These are phyloP conservation scores for Laterallus jamaicensis DNA, from an alignment of 2,113 vertebrate species.

Conservation along the genomic window DNA sequence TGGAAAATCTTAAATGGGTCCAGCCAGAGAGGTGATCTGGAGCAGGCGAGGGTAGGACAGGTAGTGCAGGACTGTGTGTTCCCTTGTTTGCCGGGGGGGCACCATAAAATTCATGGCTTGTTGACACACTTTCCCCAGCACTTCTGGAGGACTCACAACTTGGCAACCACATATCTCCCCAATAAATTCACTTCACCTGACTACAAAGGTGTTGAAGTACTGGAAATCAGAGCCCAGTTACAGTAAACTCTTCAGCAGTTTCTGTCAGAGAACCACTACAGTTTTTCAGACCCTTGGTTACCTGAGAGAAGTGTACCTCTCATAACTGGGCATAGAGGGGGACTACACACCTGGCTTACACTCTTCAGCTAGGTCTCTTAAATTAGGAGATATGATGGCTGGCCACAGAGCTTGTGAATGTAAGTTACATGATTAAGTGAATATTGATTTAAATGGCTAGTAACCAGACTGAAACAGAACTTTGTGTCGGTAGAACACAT, in stretches of 20 bases:
- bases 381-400: not conserved
- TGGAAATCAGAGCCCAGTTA: not conserved
- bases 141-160: not conserved
- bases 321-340: not conserved
- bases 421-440: not conserved
- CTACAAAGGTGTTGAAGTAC: not conserved
- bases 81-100: not conserved
- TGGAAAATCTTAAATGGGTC: not conserved
- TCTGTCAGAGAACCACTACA: not conserved
- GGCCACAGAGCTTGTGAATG: not conserved
- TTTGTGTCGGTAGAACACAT: not conserved
- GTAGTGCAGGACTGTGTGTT: not conserved
- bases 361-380: not conserved
- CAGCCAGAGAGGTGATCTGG: not conserved
- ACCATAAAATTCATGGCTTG: not conserved
- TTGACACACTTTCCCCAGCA: not conserved
- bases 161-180: not conserved
- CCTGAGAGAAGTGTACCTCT: not conserved
- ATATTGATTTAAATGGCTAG: not conserved
- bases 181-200: not conserved
- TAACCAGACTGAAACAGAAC: not conserved
- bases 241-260: not conserved
- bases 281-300: not conserved
- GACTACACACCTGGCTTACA: not conserved
- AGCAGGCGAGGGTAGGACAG: not conserved